Conservation (phyloP, 2,797 vertebrate genomes). For the Syncerus caffer region DNA sequence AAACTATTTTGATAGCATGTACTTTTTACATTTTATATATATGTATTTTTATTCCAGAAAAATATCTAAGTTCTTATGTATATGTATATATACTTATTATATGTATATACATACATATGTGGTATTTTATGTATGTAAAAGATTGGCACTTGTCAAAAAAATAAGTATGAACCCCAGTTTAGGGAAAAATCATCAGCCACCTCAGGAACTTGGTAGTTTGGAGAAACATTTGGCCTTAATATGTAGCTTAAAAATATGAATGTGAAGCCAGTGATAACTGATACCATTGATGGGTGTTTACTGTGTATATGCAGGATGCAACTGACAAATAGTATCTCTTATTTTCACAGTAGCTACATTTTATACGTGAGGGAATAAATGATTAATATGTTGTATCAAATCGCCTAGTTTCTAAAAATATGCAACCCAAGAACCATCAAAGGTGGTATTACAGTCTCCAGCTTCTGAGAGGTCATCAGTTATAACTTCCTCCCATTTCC, state of each 20-base stretch:
- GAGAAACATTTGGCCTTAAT: background rate
- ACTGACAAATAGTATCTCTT: background rate
- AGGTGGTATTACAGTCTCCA: background rate
- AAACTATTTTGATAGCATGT: background rate
- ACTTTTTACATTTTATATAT: slow-evolving; percentile 19
- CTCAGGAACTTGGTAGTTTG: background rate
- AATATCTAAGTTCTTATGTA: background rate
- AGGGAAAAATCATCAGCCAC: background rate
- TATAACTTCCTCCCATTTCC: background rate
- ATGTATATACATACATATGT: background rate
- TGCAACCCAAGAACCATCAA: background rate
- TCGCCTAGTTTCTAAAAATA: background rate
- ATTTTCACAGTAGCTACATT: background rate
- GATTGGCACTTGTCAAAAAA: background rate
- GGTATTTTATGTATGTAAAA: background rate
- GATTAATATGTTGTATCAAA: background rate
- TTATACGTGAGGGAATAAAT: background rate
- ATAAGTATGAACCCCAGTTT: background rate
- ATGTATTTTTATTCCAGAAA: slow-evolving; percentile 27
- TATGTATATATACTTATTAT: background rate
- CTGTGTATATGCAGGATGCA: background rate
- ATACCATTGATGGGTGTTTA: rapidly evolving
- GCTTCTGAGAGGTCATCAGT: background rate
- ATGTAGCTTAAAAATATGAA: background rate
- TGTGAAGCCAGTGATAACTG: background rate